Conservation (phyloP, 2,797 vertebrate species). For the Dryobates pubescens region DNA sequence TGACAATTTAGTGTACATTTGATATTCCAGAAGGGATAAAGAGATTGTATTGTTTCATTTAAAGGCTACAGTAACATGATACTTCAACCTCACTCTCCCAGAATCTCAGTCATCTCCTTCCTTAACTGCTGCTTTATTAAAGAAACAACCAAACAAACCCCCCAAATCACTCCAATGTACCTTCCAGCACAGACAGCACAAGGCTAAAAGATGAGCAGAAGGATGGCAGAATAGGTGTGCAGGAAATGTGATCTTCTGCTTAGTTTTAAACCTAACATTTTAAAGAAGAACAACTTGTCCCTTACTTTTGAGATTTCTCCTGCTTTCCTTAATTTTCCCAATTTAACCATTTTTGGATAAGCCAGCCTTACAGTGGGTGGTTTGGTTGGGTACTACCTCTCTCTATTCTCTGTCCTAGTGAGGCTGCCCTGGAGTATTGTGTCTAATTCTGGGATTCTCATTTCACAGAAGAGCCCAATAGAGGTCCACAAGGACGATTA, state of each 20-base stretch:
- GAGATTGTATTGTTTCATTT: neutral
- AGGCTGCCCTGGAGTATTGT: no score
- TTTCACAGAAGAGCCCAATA: no score
- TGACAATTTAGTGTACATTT: neutral
- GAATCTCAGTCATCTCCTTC: neutral
- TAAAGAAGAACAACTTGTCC: neutral
- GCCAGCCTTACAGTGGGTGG: neutral
- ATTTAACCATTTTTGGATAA: neutral
- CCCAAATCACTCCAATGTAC: no score
- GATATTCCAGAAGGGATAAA: neutral
- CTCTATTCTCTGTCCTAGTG: no score
- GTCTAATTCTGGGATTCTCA: no score
- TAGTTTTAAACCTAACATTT: neutral
- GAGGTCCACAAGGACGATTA: no score
- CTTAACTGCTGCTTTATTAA: neutral
- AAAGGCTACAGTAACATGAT: neutral
- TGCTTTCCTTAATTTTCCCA: neutral
- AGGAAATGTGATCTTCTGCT: neutral
- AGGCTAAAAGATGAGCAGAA: neutral
- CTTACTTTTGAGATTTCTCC: accelerated
- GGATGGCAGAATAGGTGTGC: neutral
- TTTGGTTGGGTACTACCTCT: neutral
- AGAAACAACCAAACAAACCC: neutral
- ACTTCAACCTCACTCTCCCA: neutral
- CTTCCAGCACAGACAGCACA: neutral